Base-by-base conservation (phyloP, 2,888 invertebrate genomes). In the Dioctria linearis region DNA sequence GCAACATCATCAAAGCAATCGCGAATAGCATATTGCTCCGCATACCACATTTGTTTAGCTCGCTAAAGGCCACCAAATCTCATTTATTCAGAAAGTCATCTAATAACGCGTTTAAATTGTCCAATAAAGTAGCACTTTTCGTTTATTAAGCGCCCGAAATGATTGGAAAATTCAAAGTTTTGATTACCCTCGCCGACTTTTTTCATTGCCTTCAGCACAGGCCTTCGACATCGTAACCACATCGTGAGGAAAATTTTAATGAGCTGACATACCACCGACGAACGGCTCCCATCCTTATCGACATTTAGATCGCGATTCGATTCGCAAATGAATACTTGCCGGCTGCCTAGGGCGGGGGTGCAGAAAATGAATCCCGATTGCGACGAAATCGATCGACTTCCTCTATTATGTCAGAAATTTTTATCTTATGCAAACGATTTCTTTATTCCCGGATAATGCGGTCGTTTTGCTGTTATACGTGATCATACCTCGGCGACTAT, bases 191-290 rank as follows among this genome's bases (percentile, higher is more conserved):
- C 4, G 13, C 42, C 13, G 42, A 59, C 59, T 43, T 73, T 40
- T n/a, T 54, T 25, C 13, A n/a, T 59, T 54, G 25, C 57, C 54
- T 42, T 57, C 39, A 37, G 54, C 42, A 25, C 25, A 42, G 40
- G 42, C 25, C 73, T 43, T 54, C 54, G n/a, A 8, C 51, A 46
- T 46, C 49, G 43, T 73, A 54, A 73, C 57, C 54, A 25, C 37
- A 75, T 59, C 73, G 73, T 75, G 73, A 43, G 59, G 59, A 75
- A 75, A 75, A 75, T 75, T 75, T 59, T 75, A 75, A 75, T 75
- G 73, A 75, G 59, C 42, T 73, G 59, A 40, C 39, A 73, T 73
- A 59, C 57, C 59, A 25, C n/a, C 73, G 59, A 8, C 9, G 11
- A 37, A 5, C 13, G 25, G 59, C 59, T 75, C 40, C 57, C 59